phyloP scores from a whole-genome alignment of 2,113 vertebrate genomes.

The Labeo catla region DNA sequence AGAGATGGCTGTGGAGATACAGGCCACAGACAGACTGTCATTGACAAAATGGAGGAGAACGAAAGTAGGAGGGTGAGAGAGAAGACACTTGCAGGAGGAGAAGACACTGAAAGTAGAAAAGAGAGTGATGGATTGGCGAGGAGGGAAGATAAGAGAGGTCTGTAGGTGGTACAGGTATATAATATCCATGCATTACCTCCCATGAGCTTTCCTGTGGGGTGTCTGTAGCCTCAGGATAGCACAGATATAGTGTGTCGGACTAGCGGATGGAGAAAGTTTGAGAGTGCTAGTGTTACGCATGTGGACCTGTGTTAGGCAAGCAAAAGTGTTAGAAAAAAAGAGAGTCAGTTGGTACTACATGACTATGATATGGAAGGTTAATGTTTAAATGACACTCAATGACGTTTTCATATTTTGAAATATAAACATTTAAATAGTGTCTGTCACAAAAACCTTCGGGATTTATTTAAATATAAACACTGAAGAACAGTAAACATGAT shows the following conservation, averaged over 20 bases:
- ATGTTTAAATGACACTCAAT: too few relatives aligned
- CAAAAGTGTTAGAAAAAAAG: not conserved
- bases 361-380: too few relatives aligned
- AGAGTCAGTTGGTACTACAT: too few relatives aligned
- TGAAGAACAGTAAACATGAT: too few relatives aligned
- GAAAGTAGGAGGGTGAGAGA: slow-evolving; percentile 5
- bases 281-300: not conserved
- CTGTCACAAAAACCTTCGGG: too few relatives aligned
- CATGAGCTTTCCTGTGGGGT: slow-evolving; percentile 2
- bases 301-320: not conserved
- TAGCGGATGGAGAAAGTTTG: not conserved
- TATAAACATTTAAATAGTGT: too few relatives aligned
- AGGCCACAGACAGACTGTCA: not conserved
- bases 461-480: too few relatives aligned
- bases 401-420: too few relatives aligned
- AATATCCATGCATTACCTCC: slow-evolving; percentile 32
- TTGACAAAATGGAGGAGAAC: slow-evolving; percentile 4
- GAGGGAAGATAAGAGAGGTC: slow-evolving; percentile 28
- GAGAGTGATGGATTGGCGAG: slow-evolving; percentile 9
- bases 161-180: slow-evolving; percentile 43
- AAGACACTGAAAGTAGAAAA: slow-evolving; percentile 11
- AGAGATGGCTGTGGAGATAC: not conserved
- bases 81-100: not conserved
- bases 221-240: slow-evolving; percentile 18
- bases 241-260: not conserved